These are phyloP conservation scores for Celastrina argiolus DNA, from an alignment of 2,888 invertebrate genomes.

Conservation along the genomic window DNA sequence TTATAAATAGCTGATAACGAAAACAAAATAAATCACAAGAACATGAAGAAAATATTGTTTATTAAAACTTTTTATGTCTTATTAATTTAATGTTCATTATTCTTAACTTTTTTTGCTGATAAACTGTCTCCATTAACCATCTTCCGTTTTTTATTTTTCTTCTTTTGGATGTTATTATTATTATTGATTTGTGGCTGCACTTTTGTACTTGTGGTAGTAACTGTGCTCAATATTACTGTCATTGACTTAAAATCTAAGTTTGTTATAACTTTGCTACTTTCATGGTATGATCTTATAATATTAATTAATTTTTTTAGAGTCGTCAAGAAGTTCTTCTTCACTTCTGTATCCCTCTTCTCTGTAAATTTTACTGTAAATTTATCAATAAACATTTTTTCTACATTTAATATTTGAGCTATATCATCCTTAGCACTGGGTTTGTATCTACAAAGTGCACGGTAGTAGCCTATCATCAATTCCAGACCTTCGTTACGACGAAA, in stretches of 20 bases:
- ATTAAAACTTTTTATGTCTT: background rate
- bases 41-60: background rate
- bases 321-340: conserved; percentile 78
- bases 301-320: conserved; percentile 75
- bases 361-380: conserved; percentile 59
- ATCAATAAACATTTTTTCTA: conserved; percentile 69
- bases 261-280: conserved; percentile 53
- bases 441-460: conserved; percentile 75
- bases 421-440: conserved; percentile 54
- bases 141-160: conserved; percentile 60
- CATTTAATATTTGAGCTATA: conserved; percentile 50
- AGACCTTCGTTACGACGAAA: conserved; percentile 83
- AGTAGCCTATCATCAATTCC: conserved; percentile 81
- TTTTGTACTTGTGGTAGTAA: conserved; percentile 47
- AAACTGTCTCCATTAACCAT: conserved; percentile 1
- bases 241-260: conserved; percentile 49
- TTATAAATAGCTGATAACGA: background rate
- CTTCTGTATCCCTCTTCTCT: conserved; percentile 52
- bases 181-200: conserved; percentile 36
- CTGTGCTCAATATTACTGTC: conserved; percentile 39
- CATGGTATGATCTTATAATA: conserved; percentile 67
- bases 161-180: conserved; percentile 31
- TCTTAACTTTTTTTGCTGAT: conserved; percentile 14
- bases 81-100: background rate
- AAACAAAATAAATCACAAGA: background rate